These are phyloP conservation scores for Trematocara caparti DNA, from an alignment of 2,797 vertebrate species.

Conservation along the genomic window DNA sequence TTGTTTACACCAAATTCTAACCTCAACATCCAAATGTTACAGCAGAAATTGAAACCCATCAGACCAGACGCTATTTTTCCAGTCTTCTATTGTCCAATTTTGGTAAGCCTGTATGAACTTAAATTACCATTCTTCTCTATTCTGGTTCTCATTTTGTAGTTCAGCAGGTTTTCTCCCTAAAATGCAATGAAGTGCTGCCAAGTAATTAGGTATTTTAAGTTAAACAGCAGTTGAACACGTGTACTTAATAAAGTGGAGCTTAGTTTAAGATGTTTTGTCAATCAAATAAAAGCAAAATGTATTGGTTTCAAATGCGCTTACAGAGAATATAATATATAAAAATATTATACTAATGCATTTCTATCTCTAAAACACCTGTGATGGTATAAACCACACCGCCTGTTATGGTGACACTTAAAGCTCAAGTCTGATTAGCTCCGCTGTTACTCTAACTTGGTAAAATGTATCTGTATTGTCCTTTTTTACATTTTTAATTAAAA, in stretches of 20 bases:
- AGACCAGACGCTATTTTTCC: not conserved
- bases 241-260: not conserved
- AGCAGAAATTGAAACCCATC: not conserved
- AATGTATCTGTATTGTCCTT: not conserved
- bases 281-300: not conserved
- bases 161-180: not conserved
- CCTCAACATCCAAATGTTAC: not conserved
- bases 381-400: not conserved
- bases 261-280: not conserved
- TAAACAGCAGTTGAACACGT: not conserved
- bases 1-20: slow-evolving; percentile 12
- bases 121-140: not conserved
- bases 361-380: not conserved
- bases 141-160: not conserved
- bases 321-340: not conserved
- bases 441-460: not conserved
- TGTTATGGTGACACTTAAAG: not conserved
- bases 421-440: not conserved
- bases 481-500: not conserved
- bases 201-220: not conserved
- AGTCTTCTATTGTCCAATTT: not conserved
- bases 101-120: not conserved
- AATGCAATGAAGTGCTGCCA: not conserved
- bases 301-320: not conserved
- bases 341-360: not conserved